phyloP scores from a whole-genome alignment of 30 jellyfish, hydroid and myxozoan species.

The Aurelia sp. region DNA sequence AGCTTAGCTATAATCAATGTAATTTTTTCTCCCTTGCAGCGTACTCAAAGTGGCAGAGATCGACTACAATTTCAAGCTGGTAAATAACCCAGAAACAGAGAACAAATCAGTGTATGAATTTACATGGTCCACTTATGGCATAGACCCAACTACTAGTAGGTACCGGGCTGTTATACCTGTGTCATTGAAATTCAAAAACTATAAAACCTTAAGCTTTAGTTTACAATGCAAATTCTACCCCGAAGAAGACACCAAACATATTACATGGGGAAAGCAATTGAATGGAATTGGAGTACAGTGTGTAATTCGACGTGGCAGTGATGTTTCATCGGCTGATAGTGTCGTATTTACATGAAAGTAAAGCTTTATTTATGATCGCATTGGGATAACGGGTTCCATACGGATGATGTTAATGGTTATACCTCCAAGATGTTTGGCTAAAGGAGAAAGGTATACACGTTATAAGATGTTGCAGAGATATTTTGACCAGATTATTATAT shows the following conservation, averaged over 20 bases:
- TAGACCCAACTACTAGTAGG: conserved; percentile 81
- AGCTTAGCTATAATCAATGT: background rate
- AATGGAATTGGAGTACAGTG: conserved; percentile 81
- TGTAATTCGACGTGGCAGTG: conserved; percentile 91
- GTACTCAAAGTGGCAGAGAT: conserved; percentile 82
- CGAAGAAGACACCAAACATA: conserved; percentile 73
- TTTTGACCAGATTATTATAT: no score
- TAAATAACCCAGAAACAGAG: conserved; percentile 77
- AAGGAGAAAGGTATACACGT: no score
- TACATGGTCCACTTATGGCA: conserved; percentile 93
- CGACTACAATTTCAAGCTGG: conserved; percentile 76
- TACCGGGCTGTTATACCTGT: conserved; percentile 91
- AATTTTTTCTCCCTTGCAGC: conserved; percentile 40
- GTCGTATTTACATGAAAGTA: conserved; percentile 52
- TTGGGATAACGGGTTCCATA: no score
- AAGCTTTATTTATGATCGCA: no score
- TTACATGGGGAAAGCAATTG: conserved; percentile 87
- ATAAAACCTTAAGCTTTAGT: conserved; percentile 83
- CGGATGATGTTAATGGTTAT: no score
- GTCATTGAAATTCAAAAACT: conserved; percentile 82
- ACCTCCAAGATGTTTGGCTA: no score
- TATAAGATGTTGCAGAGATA: no score
- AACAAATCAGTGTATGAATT: conserved; percentile 83
- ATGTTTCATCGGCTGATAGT: conserved; percentile 83
- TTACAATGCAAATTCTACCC: conserved; percentile 94